Evolutionary conservation across 2,113 vertebrate species (phyloP).

Genomic region (Cyprinodon tularosa): DNA sequence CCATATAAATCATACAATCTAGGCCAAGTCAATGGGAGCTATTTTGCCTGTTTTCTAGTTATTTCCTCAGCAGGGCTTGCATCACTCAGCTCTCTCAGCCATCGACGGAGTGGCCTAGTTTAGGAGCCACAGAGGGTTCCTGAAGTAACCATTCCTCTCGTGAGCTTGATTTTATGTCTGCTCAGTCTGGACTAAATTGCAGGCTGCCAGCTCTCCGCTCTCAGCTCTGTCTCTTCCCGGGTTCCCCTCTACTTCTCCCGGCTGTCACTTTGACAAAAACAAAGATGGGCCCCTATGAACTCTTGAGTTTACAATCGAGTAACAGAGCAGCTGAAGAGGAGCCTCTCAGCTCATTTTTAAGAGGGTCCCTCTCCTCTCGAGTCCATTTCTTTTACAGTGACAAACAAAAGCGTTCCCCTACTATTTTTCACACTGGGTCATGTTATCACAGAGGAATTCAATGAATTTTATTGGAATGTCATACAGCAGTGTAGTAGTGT

Average conservation of each 20-base stretch:
- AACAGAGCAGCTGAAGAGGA: constrained; percentile 17
- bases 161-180: constrained; percentile 62
- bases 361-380: constrained; percentile 15
- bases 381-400: constrained; percentile 16
- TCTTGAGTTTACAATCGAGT: constrained; percentile 36
- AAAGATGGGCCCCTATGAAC: constrained; percentile 47
- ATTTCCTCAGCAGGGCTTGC: constrained; percentile 65
- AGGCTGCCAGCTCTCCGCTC: constrained; percentile 51
- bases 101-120: constrained; percentile 67
- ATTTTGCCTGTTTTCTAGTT: constrained; percentile 60
- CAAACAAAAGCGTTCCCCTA: background rate
- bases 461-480: no score
- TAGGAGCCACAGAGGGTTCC: constrained; percentile 59
- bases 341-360: constrained; percentile 34
- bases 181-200: constrained; percentile 64
- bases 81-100: constrained; percentile 60
- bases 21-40: constrained; percentile 75
- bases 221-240: constrained; percentile 30
- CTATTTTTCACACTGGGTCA: background rate
- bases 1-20: constrained; percentile 78
- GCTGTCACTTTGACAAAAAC: constrained; percentile 51
- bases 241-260: constrained; percentile 25
- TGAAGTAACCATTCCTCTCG: constrained; percentile 62
- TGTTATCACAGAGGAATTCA: no score
- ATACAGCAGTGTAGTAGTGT: no score